Percentiles rank a stretch among this genome's conserved stretches.
These are phyloP conservation scores for Cebuella pygmaea DNA, from an alignment of 2,797 vertebrate genomes.

Conservation along the genomic window DNA sequence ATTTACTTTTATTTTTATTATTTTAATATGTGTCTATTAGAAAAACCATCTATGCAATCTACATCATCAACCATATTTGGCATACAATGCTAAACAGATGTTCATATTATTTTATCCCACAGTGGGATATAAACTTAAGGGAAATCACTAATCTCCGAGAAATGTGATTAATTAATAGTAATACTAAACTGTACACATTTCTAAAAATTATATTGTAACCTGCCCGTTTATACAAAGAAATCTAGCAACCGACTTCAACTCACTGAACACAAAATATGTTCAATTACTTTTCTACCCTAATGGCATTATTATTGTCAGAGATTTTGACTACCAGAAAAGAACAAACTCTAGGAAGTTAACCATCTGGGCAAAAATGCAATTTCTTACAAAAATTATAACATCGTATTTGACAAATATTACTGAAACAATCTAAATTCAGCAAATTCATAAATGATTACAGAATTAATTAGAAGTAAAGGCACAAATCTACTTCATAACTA, in stretches of 20 bases:
- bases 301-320: slow-evolving; percentile 71
- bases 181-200: slow-evolving; percentile 39
- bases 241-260: background rate
- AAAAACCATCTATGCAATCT: background rate
- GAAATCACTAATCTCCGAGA: slow-evolving; percentile 54
- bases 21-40: background rate
- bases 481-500: slow-evolving; percentile 69
- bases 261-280: background rate
- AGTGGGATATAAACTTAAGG: slow-evolving; percentile 41
- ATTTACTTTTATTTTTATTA: background rate
- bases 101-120: slow-evolving; percentile 32
- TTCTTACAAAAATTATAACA: slow-evolving; percentile 77
- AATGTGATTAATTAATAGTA: slow-evolving; percentile 55
- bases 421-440: slow-evolving; percentile 77
- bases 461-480: slow-evolving; percentile 50
- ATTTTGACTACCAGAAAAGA: slow-evolving; percentile 80
- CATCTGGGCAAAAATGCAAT: slow-evolving; percentile 13
- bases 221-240: slow-evolving; percentile 4
- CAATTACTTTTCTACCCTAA: slow-evolving; percentile 63
- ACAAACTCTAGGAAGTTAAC: slow-evolving; percentile 47
- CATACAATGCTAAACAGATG: slow-evolving; percentile 34
- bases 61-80: slow-evolving; percentile 28
- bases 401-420: slow-evolving; percentile 79
- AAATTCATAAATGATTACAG: slow-evolving; percentile 76
- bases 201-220: slow-evolving; percentile 33